Base-by-base conservation (phyloP, 2,797 vertebrate genomes). In the Buphagus erythrorhynchus region DNA sequence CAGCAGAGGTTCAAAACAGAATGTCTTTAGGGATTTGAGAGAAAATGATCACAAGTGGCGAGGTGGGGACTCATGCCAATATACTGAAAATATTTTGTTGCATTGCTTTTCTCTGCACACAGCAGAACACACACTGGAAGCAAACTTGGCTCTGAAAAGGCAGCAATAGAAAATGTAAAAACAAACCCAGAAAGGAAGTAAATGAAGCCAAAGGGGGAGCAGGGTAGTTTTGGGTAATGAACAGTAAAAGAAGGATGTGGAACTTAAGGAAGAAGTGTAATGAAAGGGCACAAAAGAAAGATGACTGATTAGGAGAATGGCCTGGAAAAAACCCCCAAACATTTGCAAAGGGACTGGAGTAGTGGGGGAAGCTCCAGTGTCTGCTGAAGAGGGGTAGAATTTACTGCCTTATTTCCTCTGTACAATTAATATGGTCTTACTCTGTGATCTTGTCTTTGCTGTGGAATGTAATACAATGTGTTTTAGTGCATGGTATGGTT, bases 121-220 rank as follows among this genome's bases (percentile, higher is more conserved):
- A 88, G 93, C 87, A 61, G 68, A 95, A 87, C 1, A 6, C 92
- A 38, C 65, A 26, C 81, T 95, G 96, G 87, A 97, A 96, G 65
- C 75, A 75, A 93, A 90, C 90, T 91, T 81, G 74, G 95, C 90
- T 89, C 83, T 95, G 93, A 91, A 91, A 91, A 90, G 58, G 85
- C 93, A 81, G 82, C 69, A 46, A 76, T 92, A 93, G 91, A 96
- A 91, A 95, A 95, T 84, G 95, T 84, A 88, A 78, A 74, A 95
- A 96, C 90, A 93, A 96, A 96, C 90, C 90, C 84, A 94, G 88
- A 95, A 97, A 93, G 92, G 85, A 92, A 94, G 94, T 94, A 97
- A 90, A 93, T 72, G 66, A 79, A 87, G 90, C 87, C 68, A 73
- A 82, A 85, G 67, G 72, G 96, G 93, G 87, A 80, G 76, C 52